These are phyloP conservation scores for Nasonia giraulti DNA, from an alignment of 1,140 invertebrate species.

Conservation along the genomic window DNA sequence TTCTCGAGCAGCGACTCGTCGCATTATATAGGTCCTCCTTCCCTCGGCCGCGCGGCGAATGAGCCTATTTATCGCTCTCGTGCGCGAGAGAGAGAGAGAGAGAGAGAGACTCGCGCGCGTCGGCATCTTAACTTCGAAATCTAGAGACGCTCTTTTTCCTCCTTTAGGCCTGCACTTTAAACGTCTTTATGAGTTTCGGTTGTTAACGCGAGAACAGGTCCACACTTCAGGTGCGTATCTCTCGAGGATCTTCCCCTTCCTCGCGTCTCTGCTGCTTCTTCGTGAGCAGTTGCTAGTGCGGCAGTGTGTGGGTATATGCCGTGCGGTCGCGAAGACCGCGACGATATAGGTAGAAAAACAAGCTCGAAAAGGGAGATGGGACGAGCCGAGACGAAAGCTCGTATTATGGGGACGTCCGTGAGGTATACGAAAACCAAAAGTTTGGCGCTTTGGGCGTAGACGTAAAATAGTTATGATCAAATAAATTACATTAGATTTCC, in stretches of 20 bases:
- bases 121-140: constrained; percentile 61
- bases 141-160: constrained; percentile 53
- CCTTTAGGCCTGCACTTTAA: constrained; percentile 64
- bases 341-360: constrained; percentile 9
- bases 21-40: not conserved
- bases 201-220: constrained; percentile 67
- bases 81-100: not conserved
- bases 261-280: not conserved
- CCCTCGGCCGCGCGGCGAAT: not conserved
- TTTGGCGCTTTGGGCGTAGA: too few species aligned
- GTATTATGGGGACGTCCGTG: not conserved
- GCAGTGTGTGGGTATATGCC: not conserved
- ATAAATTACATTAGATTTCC: too few species aligned
- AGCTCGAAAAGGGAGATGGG: not conserved
- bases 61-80: constrained; percentile 32
- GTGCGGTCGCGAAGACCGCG: not conserved
- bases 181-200: constrained; percentile 71
- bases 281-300: not conserved
- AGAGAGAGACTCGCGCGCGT: constrained; percentile 53
- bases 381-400: not conserved
- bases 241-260: constrained; percentile 22
- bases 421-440: too few species aligned
- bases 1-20: not conserved
- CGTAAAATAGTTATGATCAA: too few species aligned
- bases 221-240: constrained; percentile 39